Evolutionary conservation across 2,113 vertebrate genomes (phyloP), one percentile per base, ranked within the genome.

Genomic region (Herpetotheres cachinnans): DNA sequence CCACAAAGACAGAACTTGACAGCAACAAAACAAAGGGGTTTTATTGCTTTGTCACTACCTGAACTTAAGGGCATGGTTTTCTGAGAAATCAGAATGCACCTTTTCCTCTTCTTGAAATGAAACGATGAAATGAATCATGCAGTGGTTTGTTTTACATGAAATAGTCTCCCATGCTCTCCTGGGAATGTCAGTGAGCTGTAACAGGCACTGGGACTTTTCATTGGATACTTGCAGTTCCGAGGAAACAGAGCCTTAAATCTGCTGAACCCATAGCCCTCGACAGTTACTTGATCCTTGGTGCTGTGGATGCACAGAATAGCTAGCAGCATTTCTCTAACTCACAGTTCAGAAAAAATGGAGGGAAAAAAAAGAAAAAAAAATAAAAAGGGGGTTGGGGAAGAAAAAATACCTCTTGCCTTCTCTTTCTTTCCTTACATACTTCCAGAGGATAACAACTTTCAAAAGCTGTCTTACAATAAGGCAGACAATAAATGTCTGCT

Each of bases 81-180:
- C 95, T 87, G 73, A 80, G 38, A 89, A 89, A 90, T 84, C 49
- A 76, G 38, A 94, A 70, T 34, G 15, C 22, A 54, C 24, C 22
- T 94, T 93, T 90, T 50, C 40, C 67, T 96, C 73, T 74, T 8
- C 74, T 94, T 93, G 82, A 91, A 95, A 70, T 38, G 52, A 85
- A 91, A 74, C 0, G 0, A 46, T 66, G 29, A 89, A 92, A 91
- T 92, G 86, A 94, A 96, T 95, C 71, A 82, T 91, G 62, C 66
- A 87, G 49, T 42, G 58, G 56, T 82, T 91, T 95, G 49, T 79
- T 91, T 91, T 94, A 89, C 84, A 93, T 80, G 62, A 95, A 90
- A 89, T 26, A 76, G 61, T 46, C 32, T 89, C 34, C 52, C 62
- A 54, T 38, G 46, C 49, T 94, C 95, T 87, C 87, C 38, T 77